Base-by-base conservation (phyloP, 1,140 invertebrate genomes). In the Cydia amplana region DNA sequence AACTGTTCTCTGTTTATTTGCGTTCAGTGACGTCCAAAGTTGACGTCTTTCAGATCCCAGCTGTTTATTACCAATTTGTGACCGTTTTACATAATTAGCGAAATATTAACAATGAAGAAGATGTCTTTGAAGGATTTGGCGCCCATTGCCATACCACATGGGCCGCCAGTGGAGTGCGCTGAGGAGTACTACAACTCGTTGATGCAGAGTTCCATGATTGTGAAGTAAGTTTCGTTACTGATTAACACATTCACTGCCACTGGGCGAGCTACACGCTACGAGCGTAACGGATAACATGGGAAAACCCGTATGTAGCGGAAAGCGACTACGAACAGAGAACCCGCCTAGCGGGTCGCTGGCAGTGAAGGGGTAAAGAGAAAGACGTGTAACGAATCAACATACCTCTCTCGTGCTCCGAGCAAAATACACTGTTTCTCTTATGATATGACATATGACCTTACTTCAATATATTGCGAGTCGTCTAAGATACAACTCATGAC, bases 101-200 rank as follows among this genome's bases (percentile, higher is more conserved):
- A 51, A 51, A 49, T 72, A 51, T 25, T 18, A 14, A 72, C 3
- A 43, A 46, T 46, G 14, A 91, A 90, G 87, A 91, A 92, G 80
- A 91, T 89, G 79, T 78, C 74, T 36, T 74, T 79, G 46, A 92
- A 92, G 77, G 91, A 93, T 80, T 82, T 93, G 74, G 91, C 92
- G 16, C 92, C 91, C n/a, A 91, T 92, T 36, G 91, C 86, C 46
- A 86, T 93, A 36, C 92, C 92, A 4, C 92, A 93, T 82, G 92
- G 92, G 0, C 89, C 91, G 25, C 93, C 93, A 5, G 89, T 92
- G 73, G 90, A 93, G 75, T 90, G 85, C 28, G 89, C 89, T 0
- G 77, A 83, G 12, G 93, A 93, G 74, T 93, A 92, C 80, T 93
- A 88, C 46, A 91, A 93, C 74, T 93, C 93, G 14, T 81, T 87